Percentiles rank a stretch among this genome's conserved stretches.
phyloP scores from a whole-genome alignment of 2,797 vertebrate genomes.

The Crypturellus tataupa region DNA sequence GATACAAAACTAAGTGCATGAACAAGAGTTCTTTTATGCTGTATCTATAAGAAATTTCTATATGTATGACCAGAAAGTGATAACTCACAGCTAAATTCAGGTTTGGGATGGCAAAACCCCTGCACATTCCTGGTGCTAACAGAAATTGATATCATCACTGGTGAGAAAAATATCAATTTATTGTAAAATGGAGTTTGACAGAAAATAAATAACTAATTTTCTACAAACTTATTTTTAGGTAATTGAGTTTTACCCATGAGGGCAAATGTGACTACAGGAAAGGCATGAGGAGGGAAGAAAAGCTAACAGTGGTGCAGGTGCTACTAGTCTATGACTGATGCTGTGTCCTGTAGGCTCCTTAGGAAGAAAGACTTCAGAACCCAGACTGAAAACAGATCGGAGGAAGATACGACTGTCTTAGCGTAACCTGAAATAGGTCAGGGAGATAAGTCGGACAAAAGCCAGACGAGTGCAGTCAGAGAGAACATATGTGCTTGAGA shows the following conservation, averaged over 20 bases:
- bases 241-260: background rate
- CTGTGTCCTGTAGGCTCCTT: background rate
- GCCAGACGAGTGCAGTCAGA: background rate
- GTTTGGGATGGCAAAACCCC: background rate
- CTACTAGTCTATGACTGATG: background rate
- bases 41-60: background rate
- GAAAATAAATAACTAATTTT: background rate
- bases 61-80: background rate
- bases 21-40: background rate
- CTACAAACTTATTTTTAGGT: background rate
- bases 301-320: background rate
- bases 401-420: background rate
- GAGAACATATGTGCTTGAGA: background rate
- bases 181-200: background rate
- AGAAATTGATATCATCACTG: fast-evolving
- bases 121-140: background rate
- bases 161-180: background rate
- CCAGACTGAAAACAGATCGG: background rate
- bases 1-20: background rate
- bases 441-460: conserved; percentile 14
- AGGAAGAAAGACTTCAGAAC: background rate
- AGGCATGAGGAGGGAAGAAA: background rate
- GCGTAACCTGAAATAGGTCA: background rate
- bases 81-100: background rate
- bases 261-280: background rate